phyloP scores from a whole-genome alignment of 2,113 vertebrate genomes.

The Poicephalus meyeri region DNA sequence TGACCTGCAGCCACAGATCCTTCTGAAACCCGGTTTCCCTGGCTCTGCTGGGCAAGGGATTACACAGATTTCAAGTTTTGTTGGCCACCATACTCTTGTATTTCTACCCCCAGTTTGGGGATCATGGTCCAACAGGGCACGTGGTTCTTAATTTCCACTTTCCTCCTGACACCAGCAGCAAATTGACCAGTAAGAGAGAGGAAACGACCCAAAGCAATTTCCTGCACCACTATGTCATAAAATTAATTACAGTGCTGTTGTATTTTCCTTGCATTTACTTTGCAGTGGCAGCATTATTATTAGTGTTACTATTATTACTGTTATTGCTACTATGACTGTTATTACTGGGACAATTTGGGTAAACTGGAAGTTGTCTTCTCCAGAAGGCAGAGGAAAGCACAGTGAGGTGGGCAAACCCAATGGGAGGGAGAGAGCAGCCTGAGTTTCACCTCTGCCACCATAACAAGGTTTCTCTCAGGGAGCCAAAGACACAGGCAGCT shows the following conservation, averaged over 20 bases:
- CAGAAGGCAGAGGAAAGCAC: background rate
- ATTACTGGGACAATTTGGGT: background rate
- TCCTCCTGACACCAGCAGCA: background rate
- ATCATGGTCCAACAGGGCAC: background rate
- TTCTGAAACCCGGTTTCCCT: background rate
- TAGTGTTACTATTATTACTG: background rate
- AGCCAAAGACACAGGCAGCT: background rate
- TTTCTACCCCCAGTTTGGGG: background rate
- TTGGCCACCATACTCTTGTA: fast-evolving
- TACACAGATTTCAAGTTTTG: background rate
- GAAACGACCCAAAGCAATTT: background rate
- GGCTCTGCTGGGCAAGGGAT: background rate
- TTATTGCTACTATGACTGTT: background rate
- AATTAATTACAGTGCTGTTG: background rate
- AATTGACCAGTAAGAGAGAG: background rate
- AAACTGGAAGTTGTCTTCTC: background rate
- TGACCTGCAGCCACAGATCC: background rate
- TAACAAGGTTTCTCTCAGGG: background rate
- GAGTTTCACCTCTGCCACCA: background rate
- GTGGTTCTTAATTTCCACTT: background rate
- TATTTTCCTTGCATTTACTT: background rate
- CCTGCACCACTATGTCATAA: background rate
- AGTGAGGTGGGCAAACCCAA: background rate
- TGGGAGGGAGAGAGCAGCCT: background rate
- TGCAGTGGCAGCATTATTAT: background rate